Conservation (phyloP, 2,888 invertebrate species). For the Drosophila colorata region DNA sequence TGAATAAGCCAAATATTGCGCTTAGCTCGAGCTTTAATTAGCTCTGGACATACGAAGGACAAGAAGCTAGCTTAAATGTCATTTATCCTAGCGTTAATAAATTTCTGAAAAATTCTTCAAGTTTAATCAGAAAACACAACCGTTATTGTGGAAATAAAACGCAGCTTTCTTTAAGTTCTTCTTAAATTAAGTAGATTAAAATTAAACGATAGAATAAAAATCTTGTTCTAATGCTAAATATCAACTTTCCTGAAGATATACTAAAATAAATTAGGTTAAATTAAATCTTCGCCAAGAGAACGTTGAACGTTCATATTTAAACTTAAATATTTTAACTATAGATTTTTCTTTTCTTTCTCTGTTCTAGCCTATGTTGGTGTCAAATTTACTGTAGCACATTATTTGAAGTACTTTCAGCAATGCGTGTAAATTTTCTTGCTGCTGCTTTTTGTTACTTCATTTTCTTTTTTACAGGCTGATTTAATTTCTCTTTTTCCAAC, state of each 20-base stretch:
- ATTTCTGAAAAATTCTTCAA: constrained; percentile 1
- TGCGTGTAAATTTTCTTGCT: constrained; percentile 52
- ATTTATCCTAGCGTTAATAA: neutral
- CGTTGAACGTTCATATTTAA: no score
- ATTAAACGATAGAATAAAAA: neutral
- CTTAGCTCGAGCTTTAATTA: constrained; percentile 49
- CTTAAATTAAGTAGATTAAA: neutral
- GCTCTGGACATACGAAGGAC: constrained; percentile 21
- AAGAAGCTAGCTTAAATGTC: constrained; percentile 15
- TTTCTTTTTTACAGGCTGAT: constrained; percentile 49
- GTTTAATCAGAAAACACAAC: constrained; percentile 12
- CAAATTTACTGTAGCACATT: constrained; percentile 60
- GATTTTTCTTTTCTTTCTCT: neutral
- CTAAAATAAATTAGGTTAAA: constrained; percentile 1
- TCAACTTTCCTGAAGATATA: no score
- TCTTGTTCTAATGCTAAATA: no score
- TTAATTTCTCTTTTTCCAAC: constrained; percentile 56
- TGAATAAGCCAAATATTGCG: constrained; percentile 39
- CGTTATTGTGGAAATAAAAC: neutral
- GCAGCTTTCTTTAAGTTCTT: neutral
- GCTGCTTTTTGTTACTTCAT: constrained; percentile 20
- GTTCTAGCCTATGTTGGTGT: constrained; percentile 16
- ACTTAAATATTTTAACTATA: neutral
- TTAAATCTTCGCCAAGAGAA: no score
- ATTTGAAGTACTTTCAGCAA: constrained; percentile 54